Percentiles rank a stretch among this genome's conserved stretches.
phyloP scores from a whole-genome alignment of 2,888 invertebrate genomes.

The Lobophora halterata region DNA sequence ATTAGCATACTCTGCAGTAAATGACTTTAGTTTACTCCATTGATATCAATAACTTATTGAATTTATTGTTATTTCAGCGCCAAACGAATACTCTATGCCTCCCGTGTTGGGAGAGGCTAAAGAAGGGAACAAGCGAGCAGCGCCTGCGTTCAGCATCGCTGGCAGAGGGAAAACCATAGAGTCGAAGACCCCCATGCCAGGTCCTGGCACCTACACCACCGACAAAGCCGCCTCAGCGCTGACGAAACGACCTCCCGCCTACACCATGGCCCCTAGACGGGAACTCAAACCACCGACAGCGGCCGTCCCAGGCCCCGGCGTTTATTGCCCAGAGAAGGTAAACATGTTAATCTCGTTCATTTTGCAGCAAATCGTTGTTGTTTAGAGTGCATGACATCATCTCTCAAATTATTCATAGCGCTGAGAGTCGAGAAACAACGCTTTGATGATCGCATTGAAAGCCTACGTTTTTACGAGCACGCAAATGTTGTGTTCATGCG shows the following conservation, averaged over 20 bases:
- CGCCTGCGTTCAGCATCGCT: constrained; percentile 94
- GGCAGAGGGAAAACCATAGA: constrained; percentile 86
- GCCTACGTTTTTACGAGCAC: constrained; percentile 8
- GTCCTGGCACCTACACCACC: constrained; percentile 89
- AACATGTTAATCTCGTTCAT: constrained; percentile 10
- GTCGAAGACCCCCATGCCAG: constrained; percentile 82
- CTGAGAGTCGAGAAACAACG: constrained; percentile 9
- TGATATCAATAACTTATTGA: background rate
- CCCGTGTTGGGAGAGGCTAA: constrained; percentile 84
- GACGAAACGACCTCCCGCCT: constrained; percentile 85
- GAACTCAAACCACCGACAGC: constrained; percentile 60
- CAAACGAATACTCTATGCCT: constrained; percentile 93
- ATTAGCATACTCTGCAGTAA: too few species aligned
- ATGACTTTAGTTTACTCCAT: background rate
- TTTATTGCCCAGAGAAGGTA: constrained; percentile 84
- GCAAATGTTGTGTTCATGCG: background rate
- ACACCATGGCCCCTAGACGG: constrained; percentile 88
- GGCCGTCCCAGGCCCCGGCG: constrained; percentile 81
- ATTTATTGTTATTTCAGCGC: constrained; percentile 82
- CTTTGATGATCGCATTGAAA: constrained; percentile 18
- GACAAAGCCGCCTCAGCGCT: constrained; percentile 74
- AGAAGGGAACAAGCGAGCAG: constrained; percentile 82
- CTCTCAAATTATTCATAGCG: constrained; percentile 27
- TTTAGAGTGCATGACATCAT: constrained; percentile 30
- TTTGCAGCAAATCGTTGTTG: constrained; percentile 17